These are phyloP conservation scores for Drosophila aldrichi DNA, from an alignment of 2,888 invertebrate genomes.

Conservation along the genomic window DNA sequence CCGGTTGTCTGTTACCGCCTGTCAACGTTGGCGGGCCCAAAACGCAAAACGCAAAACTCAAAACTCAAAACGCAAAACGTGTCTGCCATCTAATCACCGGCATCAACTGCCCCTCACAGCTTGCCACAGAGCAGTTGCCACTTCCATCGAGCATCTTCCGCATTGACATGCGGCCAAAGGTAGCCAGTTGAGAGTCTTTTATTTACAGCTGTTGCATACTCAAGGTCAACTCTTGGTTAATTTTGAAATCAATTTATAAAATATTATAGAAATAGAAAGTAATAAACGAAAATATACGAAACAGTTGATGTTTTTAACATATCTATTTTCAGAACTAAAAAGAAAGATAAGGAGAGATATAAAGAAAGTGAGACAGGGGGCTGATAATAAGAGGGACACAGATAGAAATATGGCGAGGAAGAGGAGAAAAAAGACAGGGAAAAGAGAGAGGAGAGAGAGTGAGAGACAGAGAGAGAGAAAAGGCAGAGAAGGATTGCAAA, in stretches of 20 bases:
- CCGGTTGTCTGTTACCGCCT: constrained; percentile 43
- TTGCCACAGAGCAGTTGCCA: constrained; percentile 1
- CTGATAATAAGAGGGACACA: not conserved
- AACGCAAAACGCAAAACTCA: constrained; percentile 25
- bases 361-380: not conserved
- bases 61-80: constrained; percentile 46
- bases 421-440: no score
- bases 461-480: no score
- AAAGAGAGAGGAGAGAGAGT: no score
- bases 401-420: no score
- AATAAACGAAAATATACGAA: not conserved
- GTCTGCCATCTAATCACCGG: constrained; percentile 70
- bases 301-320: not conserved
- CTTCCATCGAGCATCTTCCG: not conserved
- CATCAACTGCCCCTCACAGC: constrained; percentile 60
- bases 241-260: not conserved
- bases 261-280: not conserved
- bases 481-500: no score
- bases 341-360: not conserved
- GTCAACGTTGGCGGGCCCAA: constrained; percentile 75
- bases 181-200: not conserved
- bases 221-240: not conserved
- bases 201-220: not conserved
- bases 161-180: not conserved
- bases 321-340: not conserved